phyloP scores from a whole-genome alignment of 2,113 vertebrate genomes.

The Scalopus aquaticus region DNA sequence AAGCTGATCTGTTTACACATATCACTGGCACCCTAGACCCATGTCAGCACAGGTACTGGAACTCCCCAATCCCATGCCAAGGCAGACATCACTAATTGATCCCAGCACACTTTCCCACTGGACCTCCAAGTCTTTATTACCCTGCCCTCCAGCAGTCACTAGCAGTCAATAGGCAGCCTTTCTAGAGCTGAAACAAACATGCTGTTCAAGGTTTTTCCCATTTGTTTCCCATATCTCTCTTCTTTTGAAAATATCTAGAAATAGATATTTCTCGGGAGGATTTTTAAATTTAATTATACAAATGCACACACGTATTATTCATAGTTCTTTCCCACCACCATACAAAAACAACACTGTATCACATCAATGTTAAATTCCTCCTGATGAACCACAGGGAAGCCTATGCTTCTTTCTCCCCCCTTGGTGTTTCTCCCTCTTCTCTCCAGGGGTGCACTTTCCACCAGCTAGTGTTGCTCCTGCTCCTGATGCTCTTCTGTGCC shows the following conservation, averaged over 20 bases:
- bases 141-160: background rate
- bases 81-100: constrained; percentile 39
- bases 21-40: background rate
- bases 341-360: background rate
- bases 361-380: background rate
- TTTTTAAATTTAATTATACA: background rate
- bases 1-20: background rate
- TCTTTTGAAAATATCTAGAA: background rate
- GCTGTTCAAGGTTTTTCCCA: background rate
- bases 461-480: background rate
- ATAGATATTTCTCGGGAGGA: background rate
- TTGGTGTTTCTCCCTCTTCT: background rate
- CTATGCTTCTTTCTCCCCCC: too few relatives aligned
- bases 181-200: background rate
- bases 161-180: background rate
- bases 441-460: rapidly evolving
- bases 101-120: background rate
- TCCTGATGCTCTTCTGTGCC: background rate
- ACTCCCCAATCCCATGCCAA: background rate
- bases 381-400: background rate
- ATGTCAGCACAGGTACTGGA: too few relatives aligned
- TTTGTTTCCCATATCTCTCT: background rate
- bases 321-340: background rate
- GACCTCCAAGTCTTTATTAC: background rate
- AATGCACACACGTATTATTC: background rate